Conservation (phyloP, 2,797 vertebrate species). For the Eleutherodactylus coqui region DNA sequence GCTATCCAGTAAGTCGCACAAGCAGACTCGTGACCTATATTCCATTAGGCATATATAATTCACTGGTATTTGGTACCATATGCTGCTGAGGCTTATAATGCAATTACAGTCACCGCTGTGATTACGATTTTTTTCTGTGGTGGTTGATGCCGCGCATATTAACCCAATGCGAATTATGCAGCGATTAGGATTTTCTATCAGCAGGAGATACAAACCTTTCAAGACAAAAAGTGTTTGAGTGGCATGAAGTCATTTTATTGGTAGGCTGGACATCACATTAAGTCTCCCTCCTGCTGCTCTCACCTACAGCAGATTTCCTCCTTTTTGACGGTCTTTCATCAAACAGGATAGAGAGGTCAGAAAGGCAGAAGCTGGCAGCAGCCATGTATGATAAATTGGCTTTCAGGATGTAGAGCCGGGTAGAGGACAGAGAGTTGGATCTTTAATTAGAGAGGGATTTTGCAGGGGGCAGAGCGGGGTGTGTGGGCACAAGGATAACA, state of each 20-base stretch:
- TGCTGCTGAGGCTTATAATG: background rate
- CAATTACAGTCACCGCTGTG: background rate
- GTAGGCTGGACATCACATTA: background rate
- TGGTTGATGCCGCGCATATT: background rate
- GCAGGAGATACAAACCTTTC: background rate
- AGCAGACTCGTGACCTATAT: slow-evolving; percentile 6
- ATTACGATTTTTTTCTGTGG: background rate
- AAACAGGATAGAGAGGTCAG: slow-evolving; percentile 43
- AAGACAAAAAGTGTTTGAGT: background rate
- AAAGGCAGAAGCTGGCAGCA: slow-evolving; percentile 60
- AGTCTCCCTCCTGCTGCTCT: background rate
- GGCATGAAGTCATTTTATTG: background rate
- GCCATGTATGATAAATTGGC: slow-evolving; percentile 45
- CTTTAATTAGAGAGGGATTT: slow-evolving; percentile 49
- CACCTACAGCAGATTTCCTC: slow-evolving; percentile 7
- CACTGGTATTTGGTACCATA: background rate
- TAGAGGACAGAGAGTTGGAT: slow-evolving; percentile 23
- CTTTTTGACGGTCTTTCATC: slow-evolving; percentile 30
- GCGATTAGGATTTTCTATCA: background rate
- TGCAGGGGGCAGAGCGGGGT: slow-evolving; percentile 14
- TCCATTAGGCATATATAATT: background rate
- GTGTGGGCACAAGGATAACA: slow-evolving; percentile 40
- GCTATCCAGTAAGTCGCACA: background rate
- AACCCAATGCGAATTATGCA: background rate
- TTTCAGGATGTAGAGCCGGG: slow-evolving; percentile 27